These are phyloP conservation scores for Festucalex cinctus DNA, from an alignment of 2,113 vertebrate genomes.

Conservation along the genomic window DNA sequence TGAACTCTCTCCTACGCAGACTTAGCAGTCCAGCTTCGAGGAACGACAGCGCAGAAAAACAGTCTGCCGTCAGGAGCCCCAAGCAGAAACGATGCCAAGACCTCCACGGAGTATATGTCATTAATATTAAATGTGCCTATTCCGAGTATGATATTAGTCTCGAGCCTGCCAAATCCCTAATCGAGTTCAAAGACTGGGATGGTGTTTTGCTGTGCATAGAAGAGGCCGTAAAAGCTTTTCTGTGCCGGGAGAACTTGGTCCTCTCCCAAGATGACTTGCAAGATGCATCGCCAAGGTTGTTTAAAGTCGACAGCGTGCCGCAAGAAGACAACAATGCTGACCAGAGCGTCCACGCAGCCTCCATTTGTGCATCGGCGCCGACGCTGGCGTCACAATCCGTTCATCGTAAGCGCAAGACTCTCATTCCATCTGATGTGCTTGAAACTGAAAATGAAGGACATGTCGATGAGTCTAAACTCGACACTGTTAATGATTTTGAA, in stretches of 20 bases:
- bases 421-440: background rate
- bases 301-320: constrained; percentile 36
- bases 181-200: constrained; percentile 94
- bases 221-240: constrained; percentile 83
- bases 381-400: constrained; percentile 81
- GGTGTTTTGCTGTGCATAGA: constrained; percentile 79
- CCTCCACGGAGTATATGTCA: constrained; percentile 80
- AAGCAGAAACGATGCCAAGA: constrained; percentile 76
- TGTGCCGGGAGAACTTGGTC: constrained; percentile 82
- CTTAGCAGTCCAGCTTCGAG: constrained; percentile 76
- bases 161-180: constrained; percentile 89
- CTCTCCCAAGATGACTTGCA: constrained; percentile 76
- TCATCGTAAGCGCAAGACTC: constrained; percentile 59
- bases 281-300: constrained; percentile 60
- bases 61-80: constrained; percentile 67
- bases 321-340: constrained; percentile 29
- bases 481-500: background rate
- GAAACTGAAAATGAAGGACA: constrained; percentile 1
- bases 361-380: constrained; percentile 67
- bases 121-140: constrained; percentile 83
- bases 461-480: constrained; percentile 1
- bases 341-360: constrained; percentile 49
- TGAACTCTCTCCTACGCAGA: constrained; percentile 84
- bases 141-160: constrained; percentile 90
- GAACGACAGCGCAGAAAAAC: constrained; percentile 57